Evolutionary conservation across 2,797 vertebrate species (phyloP).

Genomic region (Manis pentadactyla): DNA sequence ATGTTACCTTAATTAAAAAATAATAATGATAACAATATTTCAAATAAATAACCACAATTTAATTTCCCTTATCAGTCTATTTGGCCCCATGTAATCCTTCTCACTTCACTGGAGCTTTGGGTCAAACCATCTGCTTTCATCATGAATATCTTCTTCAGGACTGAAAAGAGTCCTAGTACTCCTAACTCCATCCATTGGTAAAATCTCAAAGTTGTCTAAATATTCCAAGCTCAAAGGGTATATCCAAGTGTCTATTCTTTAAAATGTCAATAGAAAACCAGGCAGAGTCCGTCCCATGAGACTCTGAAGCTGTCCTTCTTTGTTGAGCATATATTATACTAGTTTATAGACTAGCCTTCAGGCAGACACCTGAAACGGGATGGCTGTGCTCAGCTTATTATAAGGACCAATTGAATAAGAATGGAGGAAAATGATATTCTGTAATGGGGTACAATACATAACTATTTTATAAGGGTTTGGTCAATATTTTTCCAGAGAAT

Average conservation of each 20-base stretch:
- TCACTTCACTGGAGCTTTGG: neutral
- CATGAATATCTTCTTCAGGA: neutral
- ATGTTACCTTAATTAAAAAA: neutral
- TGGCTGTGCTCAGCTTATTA: neutral
- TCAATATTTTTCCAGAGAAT: neutral
- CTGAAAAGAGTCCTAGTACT: neutral
- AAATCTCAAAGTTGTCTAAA: neutral
- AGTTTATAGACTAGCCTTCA: neutral
- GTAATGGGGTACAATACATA: neutral
- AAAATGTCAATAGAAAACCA: neutral
- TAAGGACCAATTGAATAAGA: neutral
- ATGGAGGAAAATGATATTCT: slow-evolving; percentile 19
- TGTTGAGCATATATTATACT: neutral
- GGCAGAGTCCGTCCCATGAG: neutral
- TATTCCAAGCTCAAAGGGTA: neutral
- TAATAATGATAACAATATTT: neutral
- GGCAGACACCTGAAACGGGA: neutral
- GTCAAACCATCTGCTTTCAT: neutral
- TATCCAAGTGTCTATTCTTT: neutral
- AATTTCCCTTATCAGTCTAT: neutral
- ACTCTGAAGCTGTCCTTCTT: neutral
- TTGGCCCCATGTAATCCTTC: neutral
- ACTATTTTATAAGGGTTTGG: neutral
- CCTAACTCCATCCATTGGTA: neutral
- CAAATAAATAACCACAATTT: slow-evolving; percentile 21